Evolutionary conservation across 2,888 invertebrate species (phyloP).

Genomic region (Camptogramma bilineatum): DNA sequence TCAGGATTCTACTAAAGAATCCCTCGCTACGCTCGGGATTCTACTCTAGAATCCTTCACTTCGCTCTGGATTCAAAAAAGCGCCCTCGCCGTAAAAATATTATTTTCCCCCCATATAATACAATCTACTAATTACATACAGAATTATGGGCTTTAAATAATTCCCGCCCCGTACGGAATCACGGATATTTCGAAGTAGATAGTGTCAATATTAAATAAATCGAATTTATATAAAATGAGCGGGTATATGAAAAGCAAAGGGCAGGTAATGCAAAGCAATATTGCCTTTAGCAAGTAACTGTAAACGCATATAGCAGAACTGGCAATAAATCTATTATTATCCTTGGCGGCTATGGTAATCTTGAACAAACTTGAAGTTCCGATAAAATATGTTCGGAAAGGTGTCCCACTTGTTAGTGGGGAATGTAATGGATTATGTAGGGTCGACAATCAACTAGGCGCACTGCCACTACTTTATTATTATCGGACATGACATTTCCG

Average conservation of each 20-base stretch:
- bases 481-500: conserved; percentile 11
- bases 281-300: conserved; percentile 30
- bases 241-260: conserved; percentile 10
- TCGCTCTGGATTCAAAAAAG: too few species aligned
- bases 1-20: too few species aligned
- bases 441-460: conserved; percentile 30
- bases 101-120: too few species aligned
- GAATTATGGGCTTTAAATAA: too few species aligned
- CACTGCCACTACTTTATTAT: conserved; percentile 16
- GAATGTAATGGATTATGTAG: conserved; percentile 46
- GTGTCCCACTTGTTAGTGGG: conserved; percentile 49
- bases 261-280: conserved; percentile 21
- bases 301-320: conserved; percentile 19
- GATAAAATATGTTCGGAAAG: conserved; percentile 53
- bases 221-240: conserved; percentile 8
- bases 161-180: neutral
- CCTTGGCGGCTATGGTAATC: conserved; percentile 33
- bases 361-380: conserved; percentile 37
- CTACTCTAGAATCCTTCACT: too few species aligned
- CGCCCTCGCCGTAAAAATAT: too few species aligned
- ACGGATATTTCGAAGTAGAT: neutral
- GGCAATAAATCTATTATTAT: conserved; percentile 39
- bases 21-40: too few species aligned
- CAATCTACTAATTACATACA: too few species aligned
- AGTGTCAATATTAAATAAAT: neutral